Conservation (phyloP, 1,140 invertebrate genomes). For the Delia radicum region DNA sequence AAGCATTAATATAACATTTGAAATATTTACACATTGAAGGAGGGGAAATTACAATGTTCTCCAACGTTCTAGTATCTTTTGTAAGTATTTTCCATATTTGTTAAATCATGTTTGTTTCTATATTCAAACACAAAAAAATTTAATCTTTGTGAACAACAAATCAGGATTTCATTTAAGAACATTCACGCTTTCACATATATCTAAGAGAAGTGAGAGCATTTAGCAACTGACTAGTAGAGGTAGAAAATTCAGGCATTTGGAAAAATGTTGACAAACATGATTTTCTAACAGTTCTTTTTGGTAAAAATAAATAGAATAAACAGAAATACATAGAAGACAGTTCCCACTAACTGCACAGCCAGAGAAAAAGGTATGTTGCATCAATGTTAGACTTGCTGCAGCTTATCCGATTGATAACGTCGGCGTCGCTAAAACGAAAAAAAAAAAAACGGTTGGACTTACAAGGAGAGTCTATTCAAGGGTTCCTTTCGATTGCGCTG, state of each 20-base stretch:
- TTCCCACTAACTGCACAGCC: no score
- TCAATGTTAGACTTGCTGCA: no score
- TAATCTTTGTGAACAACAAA: not conserved
- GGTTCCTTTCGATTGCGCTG: no score
- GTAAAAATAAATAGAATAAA: not conserved
- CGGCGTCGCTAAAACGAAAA: no score
- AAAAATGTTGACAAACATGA: constrained; percentile 21
- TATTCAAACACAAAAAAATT: not conserved
- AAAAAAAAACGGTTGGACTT: no score
- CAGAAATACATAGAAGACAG: no score
- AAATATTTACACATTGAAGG: no score
- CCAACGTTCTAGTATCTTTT: not conserved
- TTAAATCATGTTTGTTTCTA: not conserved
- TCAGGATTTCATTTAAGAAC: not conserved
- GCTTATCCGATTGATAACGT: no score
- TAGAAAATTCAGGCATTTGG: not conserved
- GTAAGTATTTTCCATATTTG: not conserved
- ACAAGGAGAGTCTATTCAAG: no score
- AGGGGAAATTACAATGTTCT: not conserved
- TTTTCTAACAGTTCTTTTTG: constrained; percentile 8
- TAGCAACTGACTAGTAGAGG: not conserved
- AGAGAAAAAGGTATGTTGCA: no score
- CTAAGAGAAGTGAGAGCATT: not conserved
- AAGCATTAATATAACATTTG: no score
- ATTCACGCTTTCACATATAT: not conserved